phyloP scores from a whole-genome alignment of 2,888 invertebrate species.

The Leucoma salicis region DNA sequence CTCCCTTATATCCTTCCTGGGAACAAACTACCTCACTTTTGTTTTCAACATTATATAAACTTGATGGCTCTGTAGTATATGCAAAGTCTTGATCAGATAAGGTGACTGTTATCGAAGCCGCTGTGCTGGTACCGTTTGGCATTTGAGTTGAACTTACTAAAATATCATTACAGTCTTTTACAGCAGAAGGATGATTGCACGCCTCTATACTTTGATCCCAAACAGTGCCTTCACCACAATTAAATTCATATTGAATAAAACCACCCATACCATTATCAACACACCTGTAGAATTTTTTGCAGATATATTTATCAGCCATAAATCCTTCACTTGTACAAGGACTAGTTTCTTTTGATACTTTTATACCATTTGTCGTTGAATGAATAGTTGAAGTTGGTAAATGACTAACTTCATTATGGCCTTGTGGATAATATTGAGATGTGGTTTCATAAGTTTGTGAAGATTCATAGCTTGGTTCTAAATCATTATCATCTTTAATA shows the following conservation, averaged over 20 bases:
- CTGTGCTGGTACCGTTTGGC: background rate
- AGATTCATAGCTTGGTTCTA: background rate
- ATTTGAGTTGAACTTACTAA: conserved; percentile 16
- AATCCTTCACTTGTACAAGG: conserved; percentile 77
- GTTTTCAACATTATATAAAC: background rate
- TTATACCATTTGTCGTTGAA: background rate
- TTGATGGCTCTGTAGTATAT: background rate
- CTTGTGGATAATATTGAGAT: background rate
- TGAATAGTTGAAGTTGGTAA: background rate
- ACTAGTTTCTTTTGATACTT: background rate
- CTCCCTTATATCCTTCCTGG: conserved; percentile 80
- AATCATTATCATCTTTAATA: background rate
- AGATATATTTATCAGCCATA: conserved; percentile 78
- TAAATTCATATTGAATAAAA: conserved; percentile 78
- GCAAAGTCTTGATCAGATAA: too few relatives aligned
- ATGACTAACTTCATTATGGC: too few relatives aligned
- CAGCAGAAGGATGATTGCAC: conserved; percentile 82
- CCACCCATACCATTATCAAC: conserved; percentile 74
- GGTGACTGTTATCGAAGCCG: background rate
- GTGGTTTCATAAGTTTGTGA: background rate
- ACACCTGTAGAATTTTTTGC: conserved; percentile 87
- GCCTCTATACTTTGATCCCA: conserved; percentile 81
- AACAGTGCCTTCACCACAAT: conserved; percentile 82
- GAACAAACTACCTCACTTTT: too few relatives aligned
- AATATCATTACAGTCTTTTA: conserved; percentile 36